These are phyloP conservation scores for Liodrosophila aerea DNA, from an alignment of 2,888 invertebrate species.

Conservation along the genomic window DNA sequence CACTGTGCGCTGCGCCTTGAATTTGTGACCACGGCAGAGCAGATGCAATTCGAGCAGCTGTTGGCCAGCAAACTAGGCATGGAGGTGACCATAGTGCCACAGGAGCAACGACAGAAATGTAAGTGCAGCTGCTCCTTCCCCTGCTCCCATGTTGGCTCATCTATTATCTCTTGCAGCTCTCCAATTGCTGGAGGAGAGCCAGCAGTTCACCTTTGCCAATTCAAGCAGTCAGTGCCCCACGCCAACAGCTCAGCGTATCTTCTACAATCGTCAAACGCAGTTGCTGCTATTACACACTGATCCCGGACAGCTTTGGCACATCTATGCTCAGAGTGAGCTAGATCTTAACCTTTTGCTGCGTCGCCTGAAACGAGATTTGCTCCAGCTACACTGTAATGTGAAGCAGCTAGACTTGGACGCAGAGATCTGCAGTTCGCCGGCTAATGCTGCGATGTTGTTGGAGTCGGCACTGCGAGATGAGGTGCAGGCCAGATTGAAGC, in stretches of 20 bases:
- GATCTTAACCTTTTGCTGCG: conserved; percentile 60
- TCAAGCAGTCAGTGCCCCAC: no score
- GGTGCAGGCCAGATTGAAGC: conserved; percentile 33
- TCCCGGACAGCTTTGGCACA: conserved; percentile 47
- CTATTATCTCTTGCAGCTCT: not conserved
- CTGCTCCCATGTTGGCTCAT: not conserved
- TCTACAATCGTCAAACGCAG: conserved; percentile 58
- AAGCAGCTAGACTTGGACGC: conserved; percentile 27
- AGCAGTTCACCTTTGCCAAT: conserved; percentile 18
- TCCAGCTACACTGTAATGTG: conserved; percentile 64
- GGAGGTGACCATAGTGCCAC: conserved; percentile 16
- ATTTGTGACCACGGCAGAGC: conserved; percentile 21
- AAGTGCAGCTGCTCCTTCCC: not conserved
- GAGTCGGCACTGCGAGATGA: conserved; percentile 73
- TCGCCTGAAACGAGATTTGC: conserved; percentile 61
- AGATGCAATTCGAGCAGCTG: conserved; percentile 58
- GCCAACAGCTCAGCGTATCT: conserved; percentile 41
- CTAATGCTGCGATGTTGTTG: conserved; percentile 42
- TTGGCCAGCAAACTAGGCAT: conserved; percentile 57
- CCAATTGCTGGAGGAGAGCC: conserved; percentile 35
- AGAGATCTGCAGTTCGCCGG: conserved; percentile 4
- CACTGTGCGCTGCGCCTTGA: conserved; percentile 53
- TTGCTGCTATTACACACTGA: conserved; percentile 59
- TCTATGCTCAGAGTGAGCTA: conserved; percentile 62
- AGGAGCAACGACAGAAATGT: conserved; percentile 9